Evolutionary conservation across 2,113 vertebrate genomes (phyloP), one percentile per base, ranked within the genome.

Genomic region (Rhineura floridana): DNA sequence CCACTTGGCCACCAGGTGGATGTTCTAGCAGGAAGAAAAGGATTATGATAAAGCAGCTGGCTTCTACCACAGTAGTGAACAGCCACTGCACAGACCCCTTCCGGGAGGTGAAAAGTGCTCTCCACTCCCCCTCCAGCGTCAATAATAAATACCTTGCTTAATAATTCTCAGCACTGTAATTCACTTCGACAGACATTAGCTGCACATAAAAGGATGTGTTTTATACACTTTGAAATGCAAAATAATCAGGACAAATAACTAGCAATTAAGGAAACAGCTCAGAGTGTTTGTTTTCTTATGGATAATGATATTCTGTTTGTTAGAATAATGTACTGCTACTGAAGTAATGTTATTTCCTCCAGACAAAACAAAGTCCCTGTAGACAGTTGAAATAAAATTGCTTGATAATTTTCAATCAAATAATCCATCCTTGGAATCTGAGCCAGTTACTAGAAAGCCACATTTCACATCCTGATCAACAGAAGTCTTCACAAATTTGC

Each of bases 1-100:
- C 98, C 99, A 99, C 92, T 98, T 98, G 89, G 98, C 96, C 81
- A 99, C 98, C 90, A 99, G 95, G 91, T 99, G 98, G 94, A 99
- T 98, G 90, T 99, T 99, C 99, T 99, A 86, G 59, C 59, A 81
- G n/a, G 36, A 93, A 94, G 7, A 89, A 81, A 95, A 15, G 10
- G 11, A 42, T 25, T 69, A 48, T 6, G 69, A 28, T 65, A 25
- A 13, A 72, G 30, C 65, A 28, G 17, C 3, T 75, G 73, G 30
- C 1, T 0, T 23, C 85, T 84, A 5, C 13, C 30, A 3, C 50
- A 30, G 0, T 0, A 0, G 25, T 52, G n/a, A 77, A 21, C 1
- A 77, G 23, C 52, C 48, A 81, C 5, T n/a, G 10, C 0, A 9
- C 75, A 67, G 70, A 77, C 76, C 46, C 36, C 10, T 10, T 69